Conservation (phyloP, 2,797 vertebrate species). For the Microchirus variegatus region DNA sequence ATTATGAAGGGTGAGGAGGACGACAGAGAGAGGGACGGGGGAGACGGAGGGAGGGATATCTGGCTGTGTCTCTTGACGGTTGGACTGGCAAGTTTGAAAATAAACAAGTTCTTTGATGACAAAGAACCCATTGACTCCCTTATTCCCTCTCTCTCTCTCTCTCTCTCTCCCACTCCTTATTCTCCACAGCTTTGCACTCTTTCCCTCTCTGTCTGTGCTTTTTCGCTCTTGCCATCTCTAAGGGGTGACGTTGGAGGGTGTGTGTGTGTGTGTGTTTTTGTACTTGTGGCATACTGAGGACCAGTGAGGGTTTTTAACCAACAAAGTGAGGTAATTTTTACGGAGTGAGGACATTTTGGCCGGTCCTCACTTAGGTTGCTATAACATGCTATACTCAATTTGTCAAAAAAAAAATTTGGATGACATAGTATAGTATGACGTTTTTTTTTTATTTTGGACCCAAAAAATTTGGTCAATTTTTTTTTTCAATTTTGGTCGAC, state of each 20-base stretch:
- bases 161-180: constrained; percentile 67
- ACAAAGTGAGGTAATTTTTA: too few species aligned
- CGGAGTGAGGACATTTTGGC: too few species aligned
- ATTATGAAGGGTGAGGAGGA: not conserved
- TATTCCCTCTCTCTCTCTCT: constrained; percentile 64
- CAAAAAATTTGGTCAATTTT: too few species aligned
- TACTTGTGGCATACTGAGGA: too few species aligned
- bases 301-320: too few species aligned
- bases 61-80: constrained; percentile 75
- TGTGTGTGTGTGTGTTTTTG: constrained; percentile 24
- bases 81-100: constrained; percentile 83
- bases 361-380: too few species aligned
- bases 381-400: too few species aligned
- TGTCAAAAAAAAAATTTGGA: too few species aligned
- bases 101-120: constrained; percentile 86
- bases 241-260: constrained; percentile 60
- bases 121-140: constrained; percentile 82
- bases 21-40: constrained; percentile 26
- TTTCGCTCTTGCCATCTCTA: constrained; percentile 53
- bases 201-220: constrained; percentile 56
- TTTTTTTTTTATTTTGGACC: too few species aligned
- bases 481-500: too few species aligned
- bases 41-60: constrained; percentile 58
- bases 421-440: too few species aligned
- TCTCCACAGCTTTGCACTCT: constrained; percentile 68